Conservation (phyloP, 2,113 vertebrate genomes). For the Ctenodactylus gundi region DNA sequence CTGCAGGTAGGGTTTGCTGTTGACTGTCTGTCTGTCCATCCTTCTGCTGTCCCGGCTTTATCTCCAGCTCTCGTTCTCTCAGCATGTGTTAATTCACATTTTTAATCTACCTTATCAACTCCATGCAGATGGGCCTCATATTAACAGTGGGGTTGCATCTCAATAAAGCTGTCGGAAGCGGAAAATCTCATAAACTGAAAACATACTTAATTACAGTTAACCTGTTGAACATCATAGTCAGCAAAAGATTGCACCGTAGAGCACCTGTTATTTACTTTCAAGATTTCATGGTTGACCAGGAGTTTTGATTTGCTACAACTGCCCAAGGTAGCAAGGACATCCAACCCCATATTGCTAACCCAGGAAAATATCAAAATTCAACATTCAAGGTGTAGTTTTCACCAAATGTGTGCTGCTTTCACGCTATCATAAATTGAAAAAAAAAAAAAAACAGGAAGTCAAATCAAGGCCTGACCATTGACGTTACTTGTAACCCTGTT, state of each 20-base stretch:
- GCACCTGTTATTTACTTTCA: fast-evolving
- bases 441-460: background rate
- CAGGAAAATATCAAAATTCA: background rate
- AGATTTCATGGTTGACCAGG: fast-evolving
- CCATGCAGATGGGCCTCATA: no score
- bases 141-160: background rate
- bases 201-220: background rate
- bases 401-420: background rate
- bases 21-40: background rate
- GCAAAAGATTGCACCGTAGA: background rate
- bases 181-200: background rate
- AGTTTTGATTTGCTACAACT: no score
- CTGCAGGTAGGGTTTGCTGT: background rate
- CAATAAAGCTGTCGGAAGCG: background rate
- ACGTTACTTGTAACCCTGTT: background rate
- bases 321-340: fast-evolving
- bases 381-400: background rate
- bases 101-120: background rate
- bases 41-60: background rate
- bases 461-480: background rate
- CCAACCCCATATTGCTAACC: background rate
- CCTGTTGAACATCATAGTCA: background rate
- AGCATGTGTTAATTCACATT: background rate
- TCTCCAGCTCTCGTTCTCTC: background rate
- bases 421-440: background rate